Percentiles rank a stretch among this genome's conserved stretches.
Conservation (phyloP, 2,113 vertebrate species). For the Phycodurus eques region DNA sequence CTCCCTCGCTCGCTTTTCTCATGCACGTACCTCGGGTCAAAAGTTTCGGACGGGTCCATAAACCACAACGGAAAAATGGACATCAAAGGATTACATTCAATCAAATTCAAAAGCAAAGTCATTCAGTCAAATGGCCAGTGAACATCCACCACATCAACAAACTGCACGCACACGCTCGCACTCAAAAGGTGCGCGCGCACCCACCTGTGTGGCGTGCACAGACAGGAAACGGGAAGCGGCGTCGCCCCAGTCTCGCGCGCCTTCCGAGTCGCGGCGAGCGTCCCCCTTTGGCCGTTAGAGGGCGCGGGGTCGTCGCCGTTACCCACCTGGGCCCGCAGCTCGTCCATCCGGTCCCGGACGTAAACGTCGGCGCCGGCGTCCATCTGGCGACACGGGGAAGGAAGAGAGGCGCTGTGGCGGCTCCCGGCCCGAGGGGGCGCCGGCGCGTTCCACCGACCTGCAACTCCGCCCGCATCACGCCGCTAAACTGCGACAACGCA, state of each 20-base stretch:
- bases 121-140: no score
- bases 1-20: no score
- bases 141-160: no score
- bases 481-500: conserved; percentile 46
- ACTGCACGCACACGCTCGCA: no score
- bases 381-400: conserved; percentile 33
- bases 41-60: no score
- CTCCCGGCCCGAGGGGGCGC: conserved; percentile 12
- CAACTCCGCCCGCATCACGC: conserved; percentile 57
- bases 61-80: no score
- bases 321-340: not conserved
- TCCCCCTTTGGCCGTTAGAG: conserved; percentile 27
- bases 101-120: no score
- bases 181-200: no score
- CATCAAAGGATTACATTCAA: no score
- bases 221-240: conserved; percentile 47
- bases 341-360: not conserved
- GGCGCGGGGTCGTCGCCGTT: not conserved
- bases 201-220: conserved; percentile 19
- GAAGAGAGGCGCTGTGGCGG: not conserved
- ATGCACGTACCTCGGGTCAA: no score
- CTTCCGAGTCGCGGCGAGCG: conserved; percentile 58
- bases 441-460: not conserved
- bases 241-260: conserved; percentile 51
- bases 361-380: conserved; percentile 15